A percentile compares a stretch with the other conserved stretches of the same genome.
These are phyloP conservation scores for Chaetodon trifasciatus DNA, from an alignment of 2,797 vertebrate species.

Conservation along the genomic window DNA sequence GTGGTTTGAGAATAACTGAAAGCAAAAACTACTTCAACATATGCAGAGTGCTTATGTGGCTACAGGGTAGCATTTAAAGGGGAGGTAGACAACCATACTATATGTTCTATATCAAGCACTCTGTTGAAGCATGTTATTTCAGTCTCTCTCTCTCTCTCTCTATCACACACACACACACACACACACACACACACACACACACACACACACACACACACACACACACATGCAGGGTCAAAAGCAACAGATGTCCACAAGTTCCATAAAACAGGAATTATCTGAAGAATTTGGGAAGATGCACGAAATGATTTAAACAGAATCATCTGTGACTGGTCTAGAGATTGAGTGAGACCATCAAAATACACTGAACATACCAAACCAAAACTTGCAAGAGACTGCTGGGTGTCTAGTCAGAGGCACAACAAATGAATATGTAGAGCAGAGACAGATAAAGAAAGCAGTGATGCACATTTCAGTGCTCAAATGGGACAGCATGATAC, in stretches of 20 bases:
- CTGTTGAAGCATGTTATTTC: conserved; percentile 47
- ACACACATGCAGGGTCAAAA: conserved; percentile 31
- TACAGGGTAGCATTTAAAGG: conserved; percentile 70
- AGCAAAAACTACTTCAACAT: conserved; percentile 53
- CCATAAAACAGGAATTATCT: conserved; percentile 8
- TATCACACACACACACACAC: conserved; percentile 1
- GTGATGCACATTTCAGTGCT: background rate
- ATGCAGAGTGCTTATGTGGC: conserved; percentile 63
- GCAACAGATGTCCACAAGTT: conserved; percentile 39
- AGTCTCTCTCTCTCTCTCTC: background rate
- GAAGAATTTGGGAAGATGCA: conserved; percentile 1
- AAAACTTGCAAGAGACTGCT: background rate
- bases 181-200: conserved; percentile 11
- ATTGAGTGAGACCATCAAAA: background rate
- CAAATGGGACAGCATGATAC: background rate
- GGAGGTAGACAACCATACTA: conserved; percentile 41
- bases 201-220: conserved; percentile 13
- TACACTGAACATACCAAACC: background rate
- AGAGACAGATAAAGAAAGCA: background rate
- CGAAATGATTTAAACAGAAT: background rate
- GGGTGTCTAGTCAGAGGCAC: background rate
- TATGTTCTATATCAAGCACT: conserved; percentile 58
- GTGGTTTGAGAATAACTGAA: conserved; percentile 62
- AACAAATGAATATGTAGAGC: conserved; percentile 7
- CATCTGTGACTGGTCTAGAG: background rate